Percentiles rank a stretch among this genome's conserved stretches.
phyloP scores from a whole-genome alignment of 2,113 vertebrate genomes.

The Corythornis vintsioides region DNA sequence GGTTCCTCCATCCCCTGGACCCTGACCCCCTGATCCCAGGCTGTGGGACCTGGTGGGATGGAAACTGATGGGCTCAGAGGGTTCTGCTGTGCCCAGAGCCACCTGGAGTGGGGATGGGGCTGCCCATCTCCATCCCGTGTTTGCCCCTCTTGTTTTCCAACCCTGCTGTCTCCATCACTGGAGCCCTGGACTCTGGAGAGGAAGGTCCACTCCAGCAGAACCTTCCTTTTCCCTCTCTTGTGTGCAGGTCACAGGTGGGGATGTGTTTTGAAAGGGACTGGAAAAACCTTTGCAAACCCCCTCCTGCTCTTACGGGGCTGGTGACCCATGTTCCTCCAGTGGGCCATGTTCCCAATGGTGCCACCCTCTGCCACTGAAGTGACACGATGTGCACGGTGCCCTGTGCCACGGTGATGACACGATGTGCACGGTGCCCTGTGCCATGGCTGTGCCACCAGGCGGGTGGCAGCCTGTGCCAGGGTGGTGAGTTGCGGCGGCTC shows the following conservation, averaged over 20 bases:
- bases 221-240: neutral
- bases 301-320: fast-evolving
- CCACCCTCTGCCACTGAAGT: neutral
- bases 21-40: neutral
- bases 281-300: neutral
- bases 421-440: fast-evolving
- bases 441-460: too few species aligned
- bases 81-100: fast-evolving
- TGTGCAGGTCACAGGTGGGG: neutral
- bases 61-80: neutral
- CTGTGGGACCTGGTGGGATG: fast-evolving
- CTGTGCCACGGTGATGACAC: fast-evolving
- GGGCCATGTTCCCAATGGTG: too few species aligned
- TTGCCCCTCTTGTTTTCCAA: neutral
- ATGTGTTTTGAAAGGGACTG: neutral
- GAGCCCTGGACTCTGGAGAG: fast-evolving
- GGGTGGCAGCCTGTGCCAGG: fast-evolving
- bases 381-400: fast-evolving
- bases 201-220: too few species aligned
- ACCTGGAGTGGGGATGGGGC: neutral
- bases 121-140: fast-evolving
- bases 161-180: fast-evolving
- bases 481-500: fast-evolving
- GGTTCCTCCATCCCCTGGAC: neutral
- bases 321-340: too few species aligned